Evolutionary conservation across 2,113 vertebrate genomes (phyloP).

Genomic region (Copsychus sechellarum): DNA sequence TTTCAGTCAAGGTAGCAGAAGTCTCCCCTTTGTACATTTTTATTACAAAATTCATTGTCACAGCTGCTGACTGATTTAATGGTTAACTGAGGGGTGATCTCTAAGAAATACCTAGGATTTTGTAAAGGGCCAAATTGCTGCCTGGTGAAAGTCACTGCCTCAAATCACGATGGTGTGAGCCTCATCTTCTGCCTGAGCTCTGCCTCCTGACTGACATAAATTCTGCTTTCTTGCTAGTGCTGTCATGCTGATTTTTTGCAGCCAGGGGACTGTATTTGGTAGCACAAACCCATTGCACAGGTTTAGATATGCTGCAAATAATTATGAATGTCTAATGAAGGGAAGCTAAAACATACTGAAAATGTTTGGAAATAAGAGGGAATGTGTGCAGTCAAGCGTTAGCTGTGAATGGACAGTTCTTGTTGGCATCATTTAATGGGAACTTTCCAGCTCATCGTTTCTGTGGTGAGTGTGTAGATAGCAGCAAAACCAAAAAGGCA

Average conservation of each 20-base stretch:
- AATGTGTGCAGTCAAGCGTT: background rate
- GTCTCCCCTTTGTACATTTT: background rate
- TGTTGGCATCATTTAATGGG: background rate
- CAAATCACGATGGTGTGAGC: background rate
- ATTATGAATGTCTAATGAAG: conserved; percentile 28
- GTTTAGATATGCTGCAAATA: conserved; percentile 24
- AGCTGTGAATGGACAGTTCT: background rate
- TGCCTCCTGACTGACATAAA: background rate
- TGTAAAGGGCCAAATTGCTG: background rate
- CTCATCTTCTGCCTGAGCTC: background rate
- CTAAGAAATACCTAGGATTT: background rate
- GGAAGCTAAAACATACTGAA: background rate
- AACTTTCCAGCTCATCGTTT: background rate
- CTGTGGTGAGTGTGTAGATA: background rate
- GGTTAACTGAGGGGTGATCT: background rate
- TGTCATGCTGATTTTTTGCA: background rate
- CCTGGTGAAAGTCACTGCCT: background rate
- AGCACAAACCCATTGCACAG: background rate
- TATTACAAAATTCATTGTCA: background rate
- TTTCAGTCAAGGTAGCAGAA: background rate
- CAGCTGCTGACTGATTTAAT: background rate
- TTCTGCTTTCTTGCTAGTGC: background rate
- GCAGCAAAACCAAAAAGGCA: background rate
- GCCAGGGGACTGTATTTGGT: background rate
- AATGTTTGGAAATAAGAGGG: conserved; percentile 22